Percentiles rank a stretch among this genome's conserved stretches.
phyloP scores from a whole-genome alignment of 2,113 vertebrate species.

The Chroicocephalus ridibundus region DNA sequence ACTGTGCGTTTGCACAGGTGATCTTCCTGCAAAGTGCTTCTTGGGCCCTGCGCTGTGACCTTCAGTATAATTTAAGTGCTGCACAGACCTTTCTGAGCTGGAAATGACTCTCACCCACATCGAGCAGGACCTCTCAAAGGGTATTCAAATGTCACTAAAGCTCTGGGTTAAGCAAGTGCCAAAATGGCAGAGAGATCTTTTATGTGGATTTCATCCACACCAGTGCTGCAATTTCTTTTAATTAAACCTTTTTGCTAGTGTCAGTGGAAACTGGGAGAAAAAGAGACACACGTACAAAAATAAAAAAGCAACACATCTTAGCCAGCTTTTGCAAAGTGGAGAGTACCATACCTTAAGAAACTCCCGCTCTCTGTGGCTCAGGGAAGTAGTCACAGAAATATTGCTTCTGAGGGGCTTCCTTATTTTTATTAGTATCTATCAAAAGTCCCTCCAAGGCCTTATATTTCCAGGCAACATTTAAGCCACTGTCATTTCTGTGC shows the following conservation, averaged over 20 bases:
- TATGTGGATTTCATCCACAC: background rate
- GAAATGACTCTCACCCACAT: background rate
- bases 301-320: background rate
- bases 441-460: background rate
- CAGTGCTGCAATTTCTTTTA: background rate
- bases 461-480: background rate
- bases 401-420: background rate
- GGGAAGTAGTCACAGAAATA: background rate
- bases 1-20: accelerated
- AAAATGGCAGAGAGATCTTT: background rate
- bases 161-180: background rate
- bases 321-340: background rate
- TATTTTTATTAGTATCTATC: background rate
- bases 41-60: background rate
- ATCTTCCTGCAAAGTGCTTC: background rate
- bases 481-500: background rate
- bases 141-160: background rate
- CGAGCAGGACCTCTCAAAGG: background rate
- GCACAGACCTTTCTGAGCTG: background rate
- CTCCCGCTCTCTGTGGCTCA: background rate
- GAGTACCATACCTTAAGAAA: background rate
- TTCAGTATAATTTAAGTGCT: background rate
- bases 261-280: background rate
- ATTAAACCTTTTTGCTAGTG: background rate
- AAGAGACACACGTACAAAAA: background rate